These are phyloP conservation scores for Lamproptera curius DNA, from an alignment of 2,888 invertebrate genomes.

Conservation along the genomic window DNA sequence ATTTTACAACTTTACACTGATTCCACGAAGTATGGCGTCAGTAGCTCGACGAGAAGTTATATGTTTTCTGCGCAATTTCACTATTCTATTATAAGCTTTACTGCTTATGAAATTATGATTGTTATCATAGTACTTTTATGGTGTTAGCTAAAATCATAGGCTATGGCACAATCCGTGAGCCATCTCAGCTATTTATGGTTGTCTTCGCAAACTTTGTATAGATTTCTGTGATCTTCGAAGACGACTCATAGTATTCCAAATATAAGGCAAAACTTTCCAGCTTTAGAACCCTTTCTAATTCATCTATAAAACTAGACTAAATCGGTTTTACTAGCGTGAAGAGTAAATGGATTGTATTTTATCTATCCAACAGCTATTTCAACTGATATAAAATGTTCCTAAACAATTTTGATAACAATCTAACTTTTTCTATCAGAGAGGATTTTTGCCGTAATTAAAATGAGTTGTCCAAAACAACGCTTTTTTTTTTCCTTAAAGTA, in stretches of 20 bases:
- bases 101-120: constrained; percentile 1
- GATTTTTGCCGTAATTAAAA: too few species aligned
- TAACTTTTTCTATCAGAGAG: too few species aligned
- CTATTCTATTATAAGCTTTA: constrained; percentile 13
- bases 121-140: constrained; percentile 9
- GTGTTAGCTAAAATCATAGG: constrained; percentile 8
- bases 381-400: too few species aligned
- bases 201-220: too few species aligned
- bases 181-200: constrained; percentile 11
- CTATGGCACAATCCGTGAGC: constrained; percentile 4
- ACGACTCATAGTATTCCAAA: too few species aligned
- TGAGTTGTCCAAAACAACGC: too few species aligned
- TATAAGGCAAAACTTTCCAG: constrained; percentile 1
- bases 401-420: too few species aligned
- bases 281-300: constrained; percentile 2
- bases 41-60: neutral
- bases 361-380: too few species aligned
- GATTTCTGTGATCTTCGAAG: too few species aligned
- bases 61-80: neutral
- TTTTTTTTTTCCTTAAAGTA: too few species aligned
- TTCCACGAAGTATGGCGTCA: neutral
- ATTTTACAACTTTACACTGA: neutral
- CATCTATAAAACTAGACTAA: neutral
- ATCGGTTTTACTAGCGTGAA: neutral
- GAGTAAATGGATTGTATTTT: neutral